Evolutionary conservation across 2,113 vertebrate species (phyloP), one percentile per base, ranked within the genome.

Genomic region (Synchiropus splendidus): DNA sequence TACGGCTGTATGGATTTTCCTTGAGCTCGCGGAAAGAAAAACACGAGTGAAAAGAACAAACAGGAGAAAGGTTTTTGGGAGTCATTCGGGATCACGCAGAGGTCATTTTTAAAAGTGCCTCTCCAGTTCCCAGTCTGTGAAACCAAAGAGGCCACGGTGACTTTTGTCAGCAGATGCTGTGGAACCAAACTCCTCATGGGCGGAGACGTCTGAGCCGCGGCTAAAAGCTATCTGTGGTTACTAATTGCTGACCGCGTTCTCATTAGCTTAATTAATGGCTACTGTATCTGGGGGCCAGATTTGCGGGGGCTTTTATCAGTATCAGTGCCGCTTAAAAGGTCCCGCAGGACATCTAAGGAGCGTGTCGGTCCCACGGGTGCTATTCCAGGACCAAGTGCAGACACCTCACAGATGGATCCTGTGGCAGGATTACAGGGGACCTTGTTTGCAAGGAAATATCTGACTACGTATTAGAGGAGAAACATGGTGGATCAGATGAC

Each of bases 241-340:
- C 84, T 89, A 89, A 94, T 91, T 89, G 89, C 83, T 85, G 87
- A 77, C 84, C 82, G 78, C 86, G 87, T 87, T 89, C 83, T 92
- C 89, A 90, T 95, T 90, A 87, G 74, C 78, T 87, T 97, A 96
- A 98, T 97, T 96, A 97, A 96, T 89, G 89, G 89, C 80, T 63
- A 36, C 64, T 85, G 82, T 88, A 81, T 87, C 78, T 57, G 57
- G 78, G 83, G 81, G 79, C 45, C 51, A 80, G 69, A 67, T 72
- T 80, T 76, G 84, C 54, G 72, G 77, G 71, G 73, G 84, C 82
- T 84, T 79, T 79, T 83, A 73, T 88, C 74, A 81, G 84, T 85
- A 86, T 89, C 85, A 84, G 75, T 64, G 82, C 67, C 61, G 69
- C 72, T 81, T 86, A 94, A 89, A 84, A 83, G 82, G 63, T 87